These are phyloP conservation scores for Ectemnius cavifrons DNA, from an alignment of 2,888 invertebrate species.

Conservation along the genomic window DNA sequence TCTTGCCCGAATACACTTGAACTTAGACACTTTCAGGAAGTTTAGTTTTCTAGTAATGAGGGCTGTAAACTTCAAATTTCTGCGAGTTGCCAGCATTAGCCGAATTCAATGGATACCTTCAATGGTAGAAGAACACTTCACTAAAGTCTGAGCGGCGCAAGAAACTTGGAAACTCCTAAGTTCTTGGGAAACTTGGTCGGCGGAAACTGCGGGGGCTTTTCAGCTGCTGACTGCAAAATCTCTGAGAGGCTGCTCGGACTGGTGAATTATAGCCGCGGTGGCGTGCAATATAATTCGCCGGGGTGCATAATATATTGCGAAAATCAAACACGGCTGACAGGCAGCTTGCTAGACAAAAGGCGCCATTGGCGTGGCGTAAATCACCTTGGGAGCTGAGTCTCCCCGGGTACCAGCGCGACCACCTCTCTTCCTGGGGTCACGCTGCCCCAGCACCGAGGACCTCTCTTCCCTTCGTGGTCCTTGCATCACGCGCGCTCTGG, in stretches of 20 bases:
- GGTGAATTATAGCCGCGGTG: conserved; percentile 61
- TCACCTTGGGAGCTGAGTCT: conserved; percentile 58
- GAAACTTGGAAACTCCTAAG: no score
- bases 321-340: conserved; percentile 65
- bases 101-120: no score
- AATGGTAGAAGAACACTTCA: no score
- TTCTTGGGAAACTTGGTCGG: no score
- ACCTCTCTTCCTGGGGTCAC: conserved; percentile 38
- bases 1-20: no score
- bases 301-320: conserved; percentile 61
- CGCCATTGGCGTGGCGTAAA: conserved; percentile 67
- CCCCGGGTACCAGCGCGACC: conserved; percentile 8
- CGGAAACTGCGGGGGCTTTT: no score
- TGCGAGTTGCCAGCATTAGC: no score
- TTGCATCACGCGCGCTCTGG: conserved; percentile 14
- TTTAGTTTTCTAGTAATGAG: no score
- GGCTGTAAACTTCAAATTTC: no score
- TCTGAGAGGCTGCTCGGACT: conserved; percentile 13
- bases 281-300: conserved; percentile 58
- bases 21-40: no score
- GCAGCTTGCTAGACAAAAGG: conserved; percentile 67
- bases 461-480: background rate
- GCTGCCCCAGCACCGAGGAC: conserved; percentile 19
- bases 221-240: no score
- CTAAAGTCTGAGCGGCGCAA: no score